A percentile compares a stretch with the other conserved stretches of the same genome.
Evolutionary conservation across 2,888 invertebrate genomes (phyloP).

Genomic region (Ryuthela nishihirai): DNA sequence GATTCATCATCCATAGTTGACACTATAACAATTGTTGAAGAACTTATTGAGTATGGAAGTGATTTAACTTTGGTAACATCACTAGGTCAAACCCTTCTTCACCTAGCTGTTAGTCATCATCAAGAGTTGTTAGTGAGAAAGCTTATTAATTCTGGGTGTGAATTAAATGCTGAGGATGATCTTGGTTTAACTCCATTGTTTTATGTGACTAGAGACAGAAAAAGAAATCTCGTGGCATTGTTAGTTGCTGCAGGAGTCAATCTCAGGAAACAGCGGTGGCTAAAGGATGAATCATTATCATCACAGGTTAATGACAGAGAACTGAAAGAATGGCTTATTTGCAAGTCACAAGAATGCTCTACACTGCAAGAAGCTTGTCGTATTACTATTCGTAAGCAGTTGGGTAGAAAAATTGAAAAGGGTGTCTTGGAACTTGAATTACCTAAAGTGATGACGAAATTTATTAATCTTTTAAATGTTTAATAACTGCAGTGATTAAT

Average conservation of each 20-base stretch:
- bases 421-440: slow-evolving; percentile 6
- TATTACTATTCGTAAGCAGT: slow-evolving; percentile 7
- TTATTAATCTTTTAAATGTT: too few species aligned
- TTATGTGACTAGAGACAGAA: slow-evolving; percentile 40
- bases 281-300: neutral
- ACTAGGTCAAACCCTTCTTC: slow-evolving; percentile 43
- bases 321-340: neutral
- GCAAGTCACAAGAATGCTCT: slow-evolving; percentile 1
- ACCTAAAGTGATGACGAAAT: slow-evolving; percentile 7
- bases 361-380: slow-evolving; percentile 17
- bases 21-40: neutral
- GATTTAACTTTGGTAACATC: slow-evolving; percentile 37
- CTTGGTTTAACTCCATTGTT: slow-evolving; percentile 44
- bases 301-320: neutral
- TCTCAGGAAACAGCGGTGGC: neutral
- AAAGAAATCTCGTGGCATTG: slow-evolving; percentile 8
- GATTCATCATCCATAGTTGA: slow-evolving; percentile 2
- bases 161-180: slow-evolving; percentile 40
- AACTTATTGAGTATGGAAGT: slow-evolving; percentile 34
- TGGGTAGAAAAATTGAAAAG: slow-evolving; percentile 10
- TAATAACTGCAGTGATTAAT: too few species aligned
- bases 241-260: neutral
- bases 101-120: slow-evolving; percentile 42
- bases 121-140: slow-evolving; percentile 34
- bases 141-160: slow-evolving; percentile 42